A percentile compares a stretch with the other conserved stretches of the same genome.
Conservation (phyloP, 2,797 vertebrate genomes). For the Eospalax fontanierii region DNA sequence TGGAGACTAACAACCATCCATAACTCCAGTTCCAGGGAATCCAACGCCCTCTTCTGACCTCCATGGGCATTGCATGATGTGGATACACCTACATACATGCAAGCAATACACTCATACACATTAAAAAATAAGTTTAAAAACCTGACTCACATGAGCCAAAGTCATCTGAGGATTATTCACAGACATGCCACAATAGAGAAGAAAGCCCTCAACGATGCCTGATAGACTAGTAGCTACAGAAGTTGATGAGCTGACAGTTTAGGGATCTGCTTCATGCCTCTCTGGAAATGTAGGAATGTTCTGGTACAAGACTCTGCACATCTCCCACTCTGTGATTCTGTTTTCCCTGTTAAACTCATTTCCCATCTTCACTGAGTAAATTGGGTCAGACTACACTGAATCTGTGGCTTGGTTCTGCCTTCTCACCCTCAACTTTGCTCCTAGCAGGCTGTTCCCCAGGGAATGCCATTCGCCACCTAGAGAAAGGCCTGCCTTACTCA, state of each 20-base stretch:
- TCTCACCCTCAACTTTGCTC: background rate
- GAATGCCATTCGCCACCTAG: background rate
- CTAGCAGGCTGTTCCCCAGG: background rate
- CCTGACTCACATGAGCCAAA: background rate
- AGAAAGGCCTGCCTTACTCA: constrained; percentile 21
- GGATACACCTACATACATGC: no score
- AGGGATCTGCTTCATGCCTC: rapidly evolving
- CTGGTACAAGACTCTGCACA: background rate
- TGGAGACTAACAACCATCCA: no score
- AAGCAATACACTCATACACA: no score
- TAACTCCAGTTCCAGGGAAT: no score
- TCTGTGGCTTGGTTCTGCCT: background rate
- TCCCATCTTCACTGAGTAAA: background rate
- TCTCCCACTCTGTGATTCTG: no score
- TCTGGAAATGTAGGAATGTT: background rate
- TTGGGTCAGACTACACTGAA: background rate
- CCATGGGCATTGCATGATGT: no score
- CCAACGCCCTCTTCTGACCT: no score
- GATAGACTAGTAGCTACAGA: background rate
- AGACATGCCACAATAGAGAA: background rate
- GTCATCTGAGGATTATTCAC: background rate
- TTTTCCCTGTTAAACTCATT: background rate
- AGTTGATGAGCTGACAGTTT: background rate
- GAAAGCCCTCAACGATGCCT: background rate
- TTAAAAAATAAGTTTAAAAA: no score